These are phyloP conservation scores for Sicus ferrugineus DNA, from an alignment of 2,888 invertebrate genomes.

Conservation along the genomic window DNA sequence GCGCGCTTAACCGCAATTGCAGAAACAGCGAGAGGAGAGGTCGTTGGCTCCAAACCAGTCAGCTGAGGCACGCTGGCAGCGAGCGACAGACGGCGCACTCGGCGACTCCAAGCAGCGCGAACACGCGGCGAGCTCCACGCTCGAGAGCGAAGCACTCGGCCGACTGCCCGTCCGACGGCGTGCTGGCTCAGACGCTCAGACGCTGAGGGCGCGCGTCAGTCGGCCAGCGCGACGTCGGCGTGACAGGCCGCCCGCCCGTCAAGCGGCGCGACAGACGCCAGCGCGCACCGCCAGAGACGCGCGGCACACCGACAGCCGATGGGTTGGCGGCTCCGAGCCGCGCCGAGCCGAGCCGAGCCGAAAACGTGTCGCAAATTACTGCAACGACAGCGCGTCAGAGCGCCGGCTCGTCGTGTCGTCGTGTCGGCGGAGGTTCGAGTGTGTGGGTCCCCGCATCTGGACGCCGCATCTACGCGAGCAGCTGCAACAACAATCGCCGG, in stretches of 20 bases:
- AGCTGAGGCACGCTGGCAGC: background rate
- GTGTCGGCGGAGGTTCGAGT: background rate
- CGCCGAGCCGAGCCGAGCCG: background rate
- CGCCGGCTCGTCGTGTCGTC: background rate
- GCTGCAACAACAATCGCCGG: too few species aligned
- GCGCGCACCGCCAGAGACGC: background rate
- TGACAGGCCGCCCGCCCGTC: background rate
- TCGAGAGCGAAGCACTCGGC: conserved; percentile 15
- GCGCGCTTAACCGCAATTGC: conserved; percentile 34
- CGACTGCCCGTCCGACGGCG: background rate
- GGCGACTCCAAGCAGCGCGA: background rate
- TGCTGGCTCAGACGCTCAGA: background rate
- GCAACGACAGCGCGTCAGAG: background rate
- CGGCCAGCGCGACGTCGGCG: background rate
- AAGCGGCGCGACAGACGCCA: background rate
- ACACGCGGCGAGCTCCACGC: conserved; percentile 16
- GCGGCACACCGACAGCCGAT: background rate
- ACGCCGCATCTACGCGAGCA: background rate
- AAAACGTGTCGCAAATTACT: conserved; percentile 12
- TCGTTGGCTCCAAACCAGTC: conserved; percentile 28
- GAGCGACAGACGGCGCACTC: background rate
- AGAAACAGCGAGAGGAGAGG: conserved; percentile 27
- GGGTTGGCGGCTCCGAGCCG: background rate
- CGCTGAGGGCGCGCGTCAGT: background rate
- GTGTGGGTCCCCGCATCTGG: background rate